Evolutionary conservation across 2,113 vertebrate species (phyloP).

Genomic region (Pitta sordida): DNA sequence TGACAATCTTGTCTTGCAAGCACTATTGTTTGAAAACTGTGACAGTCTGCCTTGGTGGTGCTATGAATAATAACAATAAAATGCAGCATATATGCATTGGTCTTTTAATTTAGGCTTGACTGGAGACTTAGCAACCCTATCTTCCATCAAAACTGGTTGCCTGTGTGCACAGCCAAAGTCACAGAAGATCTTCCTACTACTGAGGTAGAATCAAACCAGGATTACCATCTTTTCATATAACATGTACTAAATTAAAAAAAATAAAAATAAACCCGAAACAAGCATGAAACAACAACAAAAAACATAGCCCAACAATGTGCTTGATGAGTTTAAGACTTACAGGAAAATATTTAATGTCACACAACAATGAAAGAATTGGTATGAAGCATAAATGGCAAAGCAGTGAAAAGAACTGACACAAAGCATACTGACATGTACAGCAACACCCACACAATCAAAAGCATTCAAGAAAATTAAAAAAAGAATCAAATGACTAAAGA

Average conservation of each 20-base stretch:
- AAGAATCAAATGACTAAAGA: conserved; percentile 28
- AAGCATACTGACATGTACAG: conserved; percentile 50
- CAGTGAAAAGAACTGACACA: conserved; percentile 56
- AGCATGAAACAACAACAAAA: not conserved
- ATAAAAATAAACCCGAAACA: not conserved
- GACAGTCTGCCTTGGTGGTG: conserved; percentile 15
- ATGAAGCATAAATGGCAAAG: conserved; percentile 38
- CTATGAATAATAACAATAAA: conserved; percentile 37
- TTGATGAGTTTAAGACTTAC: conserved; percentile 31
- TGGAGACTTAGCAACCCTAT: conserved; percentile 30
- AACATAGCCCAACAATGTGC: not conserved
- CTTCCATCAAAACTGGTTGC: conserved; percentile 28
- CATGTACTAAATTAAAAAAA: not conserved
- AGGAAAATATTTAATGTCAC: conserved; percentile 38
- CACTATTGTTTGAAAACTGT: conserved; percentile 28
- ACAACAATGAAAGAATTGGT: conserved; percentile 41
- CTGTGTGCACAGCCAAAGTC: not conserved
- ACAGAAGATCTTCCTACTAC: not conserved
- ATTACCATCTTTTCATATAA: not conserved
- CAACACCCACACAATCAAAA: conserved; percentile 58
- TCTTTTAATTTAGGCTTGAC: not conserved
- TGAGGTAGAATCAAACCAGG: not conserved
- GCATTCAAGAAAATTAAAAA: conserved; percentile 33
- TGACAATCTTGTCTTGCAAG: conserved; percentile 14
- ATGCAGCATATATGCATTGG: not conserved